Percentiles rank a stretch among this genome's conserved stretches.
phyloP scores from a whole-genome alignment of 2,797 vertebrate genomes.

The Amblyopsis hoosieri region DNA sequence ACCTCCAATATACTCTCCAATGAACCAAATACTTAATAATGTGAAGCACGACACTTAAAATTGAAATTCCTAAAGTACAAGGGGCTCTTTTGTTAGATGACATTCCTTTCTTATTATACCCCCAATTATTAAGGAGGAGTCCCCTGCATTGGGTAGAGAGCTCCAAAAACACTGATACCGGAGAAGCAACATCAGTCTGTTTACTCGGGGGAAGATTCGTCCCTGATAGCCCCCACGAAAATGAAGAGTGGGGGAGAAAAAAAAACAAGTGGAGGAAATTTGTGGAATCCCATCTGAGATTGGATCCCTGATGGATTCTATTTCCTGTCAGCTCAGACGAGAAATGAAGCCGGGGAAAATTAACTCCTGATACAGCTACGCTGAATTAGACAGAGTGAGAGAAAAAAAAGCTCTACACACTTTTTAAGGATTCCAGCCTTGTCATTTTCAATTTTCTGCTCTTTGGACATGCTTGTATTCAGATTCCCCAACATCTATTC shows the following conservation, averaged over 20 bases:
- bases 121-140: constrained; percentile 64
- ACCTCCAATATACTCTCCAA: constrained; percentile 3
- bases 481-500: constrained; percentile 99
- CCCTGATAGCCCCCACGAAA: constrained; percentile 71
- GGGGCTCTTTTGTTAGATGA: constrained; percentile 55
- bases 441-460: constrained; percentile 99
- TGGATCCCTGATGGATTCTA: constrained; percentile 82
- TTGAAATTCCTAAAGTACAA: constrained; percentile 59
- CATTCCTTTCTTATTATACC: constrained; percentile 68
- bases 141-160: constrained; percentile 63
- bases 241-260: constrained; percentile 59
- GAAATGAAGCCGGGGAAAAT: constrained; percentile 86
- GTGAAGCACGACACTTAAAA: constrained; percentile 29
- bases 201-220: constrained; percentile 77
- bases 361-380: constrained; percentile 86
- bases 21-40: constrained; percentile 16
- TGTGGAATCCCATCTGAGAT: constrained; percentile 84
- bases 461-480: constrained; percentile 99
- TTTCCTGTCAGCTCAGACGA: constrained; percentile 83
- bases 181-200: constrained; percentile 75
- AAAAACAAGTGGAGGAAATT: constrained; percentile 81
- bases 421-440: constrained; percentile 99
- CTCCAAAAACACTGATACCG: constrained; percentile 74
- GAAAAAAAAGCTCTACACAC: constrained; percentile 82
- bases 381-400: constrained; percentile 85